Evolutionary conservation across 2,888 invertebrate genomes (phyloP).

Genomic region (Catocala fraxini): DNA sequence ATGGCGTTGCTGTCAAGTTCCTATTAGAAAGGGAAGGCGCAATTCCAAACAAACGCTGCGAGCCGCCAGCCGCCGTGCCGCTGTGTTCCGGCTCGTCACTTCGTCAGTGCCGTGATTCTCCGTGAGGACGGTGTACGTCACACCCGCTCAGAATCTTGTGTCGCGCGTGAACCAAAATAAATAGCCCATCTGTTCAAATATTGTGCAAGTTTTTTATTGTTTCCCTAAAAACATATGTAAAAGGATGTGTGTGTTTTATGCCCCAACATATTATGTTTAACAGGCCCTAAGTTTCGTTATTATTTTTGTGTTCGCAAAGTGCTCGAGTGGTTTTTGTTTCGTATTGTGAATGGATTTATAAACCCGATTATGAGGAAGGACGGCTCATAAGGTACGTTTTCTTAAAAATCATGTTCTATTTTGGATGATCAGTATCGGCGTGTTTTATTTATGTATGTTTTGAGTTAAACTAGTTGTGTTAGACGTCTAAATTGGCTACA

Average conservation of each 20-base stretch:
- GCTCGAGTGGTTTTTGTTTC: slow-evolving; percentile 78
- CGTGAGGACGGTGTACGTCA: slow-evolving; percentile 55
- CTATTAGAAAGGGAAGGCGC: slow-evolving; percentile 74
- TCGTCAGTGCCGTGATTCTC: slow-evolving; percentile 74
- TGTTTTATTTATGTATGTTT: slow-evolving; percentile 38
- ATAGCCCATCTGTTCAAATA: slow-evolving; percentile 84
- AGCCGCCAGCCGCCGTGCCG: slow-evolving; percentile 1
- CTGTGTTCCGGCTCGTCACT: slow-evolving; percentile 53
- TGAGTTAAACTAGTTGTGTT: slow-evolving; percentile 47
- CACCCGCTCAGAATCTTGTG: slow-evolving; percentile 49
- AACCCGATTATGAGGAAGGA: slow-evolving; percentile 78
- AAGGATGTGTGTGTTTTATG: slow-evolving; percentile 71
- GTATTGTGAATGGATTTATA: slow-evolving; percentile 83
- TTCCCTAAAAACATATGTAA: slow-evolving; percentile 63
- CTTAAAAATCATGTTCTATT: slow-evolving; percentile 58
- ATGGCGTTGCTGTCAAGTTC: slow-evolving; percentile 59
- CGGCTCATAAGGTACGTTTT: slow-evolving; percentile 68
- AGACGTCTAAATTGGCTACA: slow-evolving; percentile 50
- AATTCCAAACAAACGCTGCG: slow-evolving; percentile 67
- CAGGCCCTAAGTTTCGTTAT: slow-evolving; percentile 58
- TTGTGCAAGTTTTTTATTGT: slow-evolving; percentile 81
- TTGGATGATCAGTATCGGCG: slow-evolving; percentile 41
- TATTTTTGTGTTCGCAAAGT: slow-evolving; percentile 78
- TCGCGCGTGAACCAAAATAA: slow-evolving; percentile 83
- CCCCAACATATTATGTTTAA: slow-evolving; percentile 52